A percentile compares a stretch with the other conserved stretches of the same genome.
Evolutionary conservation across 2,797 vertebrate species (phyloP).

Genomic region (Ibycter americanus): DNA sequence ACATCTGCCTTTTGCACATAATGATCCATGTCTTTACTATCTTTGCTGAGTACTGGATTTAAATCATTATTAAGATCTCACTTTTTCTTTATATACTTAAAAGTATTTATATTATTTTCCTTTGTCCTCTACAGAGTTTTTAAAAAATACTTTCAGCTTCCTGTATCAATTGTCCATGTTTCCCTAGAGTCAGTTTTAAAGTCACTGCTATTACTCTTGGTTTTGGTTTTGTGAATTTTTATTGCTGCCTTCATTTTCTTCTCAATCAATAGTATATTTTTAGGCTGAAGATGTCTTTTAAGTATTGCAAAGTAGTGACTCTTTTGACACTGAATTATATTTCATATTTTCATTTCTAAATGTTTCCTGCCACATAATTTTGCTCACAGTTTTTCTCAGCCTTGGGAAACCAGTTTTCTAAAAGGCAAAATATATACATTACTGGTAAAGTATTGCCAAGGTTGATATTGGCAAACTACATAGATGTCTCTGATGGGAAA

Average conservation of each 20-base stretch:
- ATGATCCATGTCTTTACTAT: neutral
- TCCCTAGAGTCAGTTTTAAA: slow-evolving; percentile 15
- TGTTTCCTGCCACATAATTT: neutral
- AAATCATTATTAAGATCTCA: neutral
- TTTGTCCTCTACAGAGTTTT: neutral
- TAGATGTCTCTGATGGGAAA: neutral
- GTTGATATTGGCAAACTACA: neutral
- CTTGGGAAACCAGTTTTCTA: neutral
- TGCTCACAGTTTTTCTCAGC: slow-evolving; percentile 8
- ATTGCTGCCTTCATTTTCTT: slow-evolving; percentile 5
- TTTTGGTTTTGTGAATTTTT: neutral
- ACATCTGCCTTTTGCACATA: neutral
- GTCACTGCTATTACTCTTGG: neutral
- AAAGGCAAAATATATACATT: neutral
- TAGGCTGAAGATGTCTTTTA: neutral
- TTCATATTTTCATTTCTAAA: neutral
- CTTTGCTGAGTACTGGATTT: neutral
- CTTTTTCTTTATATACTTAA: slow-evolving; percentile 2
- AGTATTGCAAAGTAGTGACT: neutral
- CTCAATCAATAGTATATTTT: neutral
- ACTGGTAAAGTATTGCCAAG: neutral
- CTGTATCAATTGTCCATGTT: slow-evolving; percentile 14
- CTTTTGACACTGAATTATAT: slow-evolving; percentile 3
- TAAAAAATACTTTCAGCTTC: slow-evolving; percentile 21
- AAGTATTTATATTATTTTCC: slow-evolving; percentile 12